Percentiles rank a stretch among this genome's conserved stretches.
Conservation (phyloP, 2,797 vertebrate species). For the Bradypodion pumilum region DNA sequence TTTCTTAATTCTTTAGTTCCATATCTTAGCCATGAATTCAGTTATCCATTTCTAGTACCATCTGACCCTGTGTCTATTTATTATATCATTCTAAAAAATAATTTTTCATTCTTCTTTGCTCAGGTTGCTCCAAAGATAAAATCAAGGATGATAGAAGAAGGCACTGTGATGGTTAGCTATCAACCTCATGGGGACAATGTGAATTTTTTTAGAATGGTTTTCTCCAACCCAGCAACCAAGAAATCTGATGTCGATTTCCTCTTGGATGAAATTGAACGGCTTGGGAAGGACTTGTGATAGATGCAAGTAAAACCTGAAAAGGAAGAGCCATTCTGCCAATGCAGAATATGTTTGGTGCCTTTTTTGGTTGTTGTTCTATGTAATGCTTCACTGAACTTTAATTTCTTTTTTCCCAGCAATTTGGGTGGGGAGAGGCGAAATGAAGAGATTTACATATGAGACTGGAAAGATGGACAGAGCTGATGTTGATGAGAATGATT, state of each 20-base stretch:
- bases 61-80: not conserved
- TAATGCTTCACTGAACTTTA: not conserved
- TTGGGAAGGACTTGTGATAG: constrained; percentile 71
- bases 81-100: not conserved
- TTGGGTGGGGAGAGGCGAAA: not conserved
- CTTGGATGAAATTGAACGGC: constrained; percentile 71
- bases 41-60: no score
- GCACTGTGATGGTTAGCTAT: constrained; percentile 72
- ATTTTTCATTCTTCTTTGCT: not conserved
- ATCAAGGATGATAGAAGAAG: constrained; percentile 75
- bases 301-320: not conserved
- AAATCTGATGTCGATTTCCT: constrained; percentile 76
- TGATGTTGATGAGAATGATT: not conserved
- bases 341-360: not conserved
- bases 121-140: constrained; percentile 79
- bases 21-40: not conserved
- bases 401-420: not conserved
- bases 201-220: constrained; percentile 78
- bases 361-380: not conserved
- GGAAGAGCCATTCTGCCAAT: not conserved
- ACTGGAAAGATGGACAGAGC: not conserved
- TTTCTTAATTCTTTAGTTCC: not conserved
- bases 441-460: not conserved
- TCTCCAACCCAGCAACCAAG: constrained; percentile 76
- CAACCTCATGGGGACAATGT: constrained; percentile 70